Evolutionary conservation across 2,888 invertebrate genomes (phyloP).

Genomic region (Linyphia triangularis): DNA sequence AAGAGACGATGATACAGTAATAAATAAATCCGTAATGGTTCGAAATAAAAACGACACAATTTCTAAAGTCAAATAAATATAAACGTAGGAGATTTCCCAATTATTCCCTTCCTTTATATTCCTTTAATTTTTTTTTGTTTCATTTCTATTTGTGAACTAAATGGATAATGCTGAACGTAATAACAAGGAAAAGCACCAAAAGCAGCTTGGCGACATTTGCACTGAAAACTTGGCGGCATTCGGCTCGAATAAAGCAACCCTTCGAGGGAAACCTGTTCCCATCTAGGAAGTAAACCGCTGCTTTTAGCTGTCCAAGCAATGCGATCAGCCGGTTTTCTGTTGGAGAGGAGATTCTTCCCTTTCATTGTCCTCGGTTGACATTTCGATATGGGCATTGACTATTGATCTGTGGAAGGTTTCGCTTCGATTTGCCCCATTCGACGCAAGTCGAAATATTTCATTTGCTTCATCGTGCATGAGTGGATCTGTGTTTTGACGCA

Average conservation of each 20-base stretch:
- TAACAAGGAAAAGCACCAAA: no score
- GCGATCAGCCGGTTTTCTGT: neutral
- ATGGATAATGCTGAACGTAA: no score
- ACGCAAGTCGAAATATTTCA: neutral
- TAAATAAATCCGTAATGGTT: no score
- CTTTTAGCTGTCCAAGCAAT: neutral
- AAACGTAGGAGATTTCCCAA: no score
- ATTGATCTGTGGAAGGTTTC: neutral
- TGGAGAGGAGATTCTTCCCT: neutral
- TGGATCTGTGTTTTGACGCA: neutral
- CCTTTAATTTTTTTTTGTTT: no score
- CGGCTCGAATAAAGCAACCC: conserved; percentile 23
- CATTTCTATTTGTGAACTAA: no score
- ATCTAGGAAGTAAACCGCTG: conserved; percentile 43
- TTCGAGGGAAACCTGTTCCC: conserved; percentile 47
- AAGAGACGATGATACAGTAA: no score
- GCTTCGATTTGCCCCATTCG: neutral
- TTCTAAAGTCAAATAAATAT: no score
- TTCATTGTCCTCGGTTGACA: neutral
- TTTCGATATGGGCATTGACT: neutral
- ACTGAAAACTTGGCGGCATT: neutral
- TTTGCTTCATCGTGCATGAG: neutral
- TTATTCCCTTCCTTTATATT: no score
- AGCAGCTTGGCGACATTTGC: conserved; percentile 5
- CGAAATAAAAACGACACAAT: no score